Evolutionary conservation across 2,113 vertebrate genomes (phyloP).

Genomic region (Ia io): DNA sequence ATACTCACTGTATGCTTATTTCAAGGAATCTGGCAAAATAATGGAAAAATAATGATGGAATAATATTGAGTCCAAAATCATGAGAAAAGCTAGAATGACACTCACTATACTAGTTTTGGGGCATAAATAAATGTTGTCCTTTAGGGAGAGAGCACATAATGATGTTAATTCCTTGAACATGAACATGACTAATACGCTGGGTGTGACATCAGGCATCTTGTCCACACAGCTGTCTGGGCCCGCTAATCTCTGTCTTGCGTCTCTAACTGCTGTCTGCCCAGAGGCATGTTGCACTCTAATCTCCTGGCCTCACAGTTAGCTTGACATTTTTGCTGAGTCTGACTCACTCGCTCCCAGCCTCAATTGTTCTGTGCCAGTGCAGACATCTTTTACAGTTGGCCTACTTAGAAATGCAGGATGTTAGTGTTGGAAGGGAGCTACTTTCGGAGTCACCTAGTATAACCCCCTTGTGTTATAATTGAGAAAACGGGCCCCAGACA

Average conservation of each 20-base stretch:
- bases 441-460: conserved; percentile 27
- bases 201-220: conserved; percentile 14
- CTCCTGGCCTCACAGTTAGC: conserved; percentile 33
- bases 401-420: conserved; percentile 51
- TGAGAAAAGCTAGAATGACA: background rate
- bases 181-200: conserved; percentile 20
- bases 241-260: conserved; percentile 27
- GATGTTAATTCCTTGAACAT: background rate
- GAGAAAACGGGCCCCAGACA: background rate
- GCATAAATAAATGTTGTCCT: background rate
- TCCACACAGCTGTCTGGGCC: conserved; percentile 36
- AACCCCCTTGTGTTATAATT: background rate
- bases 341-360: conserved; percentile 57
- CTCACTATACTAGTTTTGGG: background rate
- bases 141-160: background rate
- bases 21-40: background rate
- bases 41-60: background rate
- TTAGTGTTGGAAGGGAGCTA: conserved; percentile 31
- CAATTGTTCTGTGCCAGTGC: conserved; percentile 26
- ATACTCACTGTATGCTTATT: background rate
- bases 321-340: conserved; percentile 64
- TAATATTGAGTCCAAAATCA: background rate
- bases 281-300: background rate
- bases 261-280: background rate
- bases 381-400: conserved; percentile 51